Base-by-base conservation (phyloP, 2,888 invertebrate genomes). In the Cerceris rybyensis region DNA sequence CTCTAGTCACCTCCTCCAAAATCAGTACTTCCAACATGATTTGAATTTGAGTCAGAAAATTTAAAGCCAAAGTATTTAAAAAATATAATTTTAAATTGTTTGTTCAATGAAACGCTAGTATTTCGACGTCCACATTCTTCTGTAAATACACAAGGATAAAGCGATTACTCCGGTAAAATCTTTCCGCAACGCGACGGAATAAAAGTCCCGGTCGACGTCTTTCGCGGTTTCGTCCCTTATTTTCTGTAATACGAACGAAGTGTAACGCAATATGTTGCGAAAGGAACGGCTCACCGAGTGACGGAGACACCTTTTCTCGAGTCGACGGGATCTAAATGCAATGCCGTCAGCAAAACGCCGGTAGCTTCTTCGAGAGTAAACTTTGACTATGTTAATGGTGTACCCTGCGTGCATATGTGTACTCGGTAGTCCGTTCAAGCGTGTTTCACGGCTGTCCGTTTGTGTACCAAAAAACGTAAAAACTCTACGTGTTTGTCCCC, bases 301-400 rank as follows among this genome's bases (percentile, higher is more conserved):
- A 49, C 65, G 78, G 65, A 64, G 73, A 66, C 65, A 50, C 65
- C 61, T 77, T 66, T 59, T 16, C 57, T 6, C 46, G 42, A 16
- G 50, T 54, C 39, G 55, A 57, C 43, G 28, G 60, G n/a, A 57
- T 50, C 49, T 17, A 69, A 74, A 69, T 61, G 57, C 55, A 65
- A 63, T 58, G 59, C 57, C 61, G 81, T 75, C 81, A 75, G 80
- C 82, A 67, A 82, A 77, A 77, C 69, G 17, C 39, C 63, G 61
- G 79, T 73, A 66, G 75, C 64, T 50, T 71, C 59, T 54, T 52
- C 66, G 54, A 70, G 66, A 70, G 78, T 60, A 74, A 82, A 79
- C 81, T 79, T 71, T 74, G 75, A 42, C 59, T 68, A 69, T 64
- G 80, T 78, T 78, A 74, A 80, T 69, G 69, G 60, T 28, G 28